Evolutionary conservation across 2,888 invertebrate species (phyloP).

Genomic region (Luffia ferchaultella): DNA sequence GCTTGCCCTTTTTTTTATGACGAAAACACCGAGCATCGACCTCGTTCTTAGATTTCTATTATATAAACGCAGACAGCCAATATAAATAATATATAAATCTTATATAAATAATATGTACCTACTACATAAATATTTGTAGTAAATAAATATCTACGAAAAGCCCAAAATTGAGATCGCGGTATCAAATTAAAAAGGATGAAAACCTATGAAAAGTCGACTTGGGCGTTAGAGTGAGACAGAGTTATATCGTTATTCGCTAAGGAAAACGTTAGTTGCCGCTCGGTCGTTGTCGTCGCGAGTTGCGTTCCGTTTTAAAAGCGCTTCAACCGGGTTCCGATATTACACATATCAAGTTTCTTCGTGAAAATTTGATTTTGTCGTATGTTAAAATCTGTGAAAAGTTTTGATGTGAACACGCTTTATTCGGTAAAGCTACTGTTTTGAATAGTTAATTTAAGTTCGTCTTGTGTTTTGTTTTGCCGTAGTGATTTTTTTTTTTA

Average conservation of each 20-base stretch:
- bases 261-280: conserved; percentile 42
- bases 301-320: conserved; percentile 19
- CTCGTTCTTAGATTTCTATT: no score
- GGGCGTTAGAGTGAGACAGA: conserved; percentile 28
- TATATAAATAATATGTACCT: no score
- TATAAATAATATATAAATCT: no score
- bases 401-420: conserved; percentile 24
- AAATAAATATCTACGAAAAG: neutral
- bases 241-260: neutral
- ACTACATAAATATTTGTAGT: neutral
- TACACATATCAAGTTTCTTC: conserved; percentile 64
- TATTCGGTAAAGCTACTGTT: conserved; percentile 34
- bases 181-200: neutral
- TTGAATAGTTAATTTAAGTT: conserved; percentile 17
- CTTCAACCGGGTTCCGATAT: conserved; percentile 24
- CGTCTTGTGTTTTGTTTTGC: conserved; percentile 18
- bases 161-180: neutral
- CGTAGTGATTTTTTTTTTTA: conserved; percentile 25
- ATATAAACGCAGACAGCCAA: no score
- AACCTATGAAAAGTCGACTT: neutral
- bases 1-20: no score
- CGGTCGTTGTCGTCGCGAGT: conserved; percentile 42
- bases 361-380: conserved; percentile 62
- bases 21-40: no score
- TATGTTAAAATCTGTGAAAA: conserved; percentile 41